Base-by-base conservation (phyloP, 1,140 invertebrate genomes). In the Psix sp. region DNA sequence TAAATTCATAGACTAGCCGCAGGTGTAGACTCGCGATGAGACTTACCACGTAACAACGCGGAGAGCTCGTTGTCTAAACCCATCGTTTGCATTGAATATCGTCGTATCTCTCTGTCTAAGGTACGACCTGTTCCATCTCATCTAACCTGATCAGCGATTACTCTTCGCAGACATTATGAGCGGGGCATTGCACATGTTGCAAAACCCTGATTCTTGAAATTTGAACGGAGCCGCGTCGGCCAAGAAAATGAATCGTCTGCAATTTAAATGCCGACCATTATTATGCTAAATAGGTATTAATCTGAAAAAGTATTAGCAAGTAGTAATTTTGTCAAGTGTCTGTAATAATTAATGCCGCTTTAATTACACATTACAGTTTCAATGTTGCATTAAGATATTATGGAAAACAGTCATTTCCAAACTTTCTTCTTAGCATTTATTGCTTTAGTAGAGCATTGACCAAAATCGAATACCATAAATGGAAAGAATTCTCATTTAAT, bases 41-140 rank as follows among this genome's bases (percentile, higher is more conserved):
- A 65, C 60, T 66, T 43, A 76, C 74, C 74, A 20, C 51, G 63
- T 33, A 76, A 13, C 21, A 72, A 43, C 7, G 35, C 17, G 31
- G 63, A 54, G 33, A 68, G 48, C 39, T 76, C 74, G 33, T 52
- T 48, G 48, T 76, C 68, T 5, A 59, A 35, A 33, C 51, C 63
- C 74, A 76, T 76, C 35, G 45, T 63, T 29, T 6, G 36, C 17
- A 21, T 40, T 35, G 31, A 17, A n/a, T n/a, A 26, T 49, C 26
- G n/a, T 29, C 16, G 14, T 51, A 31, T 36, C n/a, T 17, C 18
- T 49, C 26, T 39, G 31, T 40, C 46, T 56, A 38, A 6, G 14
- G 29, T 18, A 10, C 13, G 40, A 16, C 42, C 42, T 48, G 67
- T 56, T 49, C 35, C 57, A 60, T 62, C 49, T 35, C 68, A 65